Percentiles rank a stretch among this genome's conserved stretches.
These are phyloP conservation scores for Drosophila oshimai DNA, from an alignment of 1,140 invertebrate species.

Conservation along the genomic window DNA sequence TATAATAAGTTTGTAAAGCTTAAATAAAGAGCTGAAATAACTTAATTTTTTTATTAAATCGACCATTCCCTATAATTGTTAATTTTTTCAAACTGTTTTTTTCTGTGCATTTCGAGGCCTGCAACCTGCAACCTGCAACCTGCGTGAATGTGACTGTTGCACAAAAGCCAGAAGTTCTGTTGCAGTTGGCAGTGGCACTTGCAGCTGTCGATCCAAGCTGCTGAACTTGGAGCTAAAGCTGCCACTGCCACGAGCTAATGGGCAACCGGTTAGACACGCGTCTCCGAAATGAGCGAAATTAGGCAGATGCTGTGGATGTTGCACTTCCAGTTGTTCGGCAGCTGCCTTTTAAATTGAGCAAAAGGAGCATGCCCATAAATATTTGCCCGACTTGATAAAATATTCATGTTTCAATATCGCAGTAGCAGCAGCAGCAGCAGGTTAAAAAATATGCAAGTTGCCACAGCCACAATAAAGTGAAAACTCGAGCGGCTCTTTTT, in stretches of 20 bases:
- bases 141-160: background rate
- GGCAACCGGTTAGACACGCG: conserved; percentile 45
- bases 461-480: conserved; percentile 33
- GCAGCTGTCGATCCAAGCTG: conserved; percentile 18
- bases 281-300: conserved; percentile 25
- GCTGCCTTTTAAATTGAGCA: conserved; percentile 38
- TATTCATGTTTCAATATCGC: conserved; percentile 68
- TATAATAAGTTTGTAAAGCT: no score
- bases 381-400: conserved; percentile 49
- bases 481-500: conserved; percentile 52
- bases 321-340: conserved; percentile 14
- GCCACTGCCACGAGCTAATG: conserved; percentile 25
- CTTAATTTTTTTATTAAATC: no score
- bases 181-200: background rate
- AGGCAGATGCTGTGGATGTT: conserved; percentile 28
- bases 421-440: conserved; percentile 20
- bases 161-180: conserved; percentile 1
- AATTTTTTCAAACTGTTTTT: no score
- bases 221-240: background rate
- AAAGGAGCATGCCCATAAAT: conserved; percentile 18
- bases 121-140: background rate
- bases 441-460: conserved; percentile 31
- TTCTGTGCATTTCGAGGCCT: background rate
- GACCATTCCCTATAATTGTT: no score
- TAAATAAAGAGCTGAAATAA: no score